These are phyloP conservation scores for Ericerus pela DNA, from an alignment of 1,140 invertebrate genomes.

Conservation along the genomic window DNA sequence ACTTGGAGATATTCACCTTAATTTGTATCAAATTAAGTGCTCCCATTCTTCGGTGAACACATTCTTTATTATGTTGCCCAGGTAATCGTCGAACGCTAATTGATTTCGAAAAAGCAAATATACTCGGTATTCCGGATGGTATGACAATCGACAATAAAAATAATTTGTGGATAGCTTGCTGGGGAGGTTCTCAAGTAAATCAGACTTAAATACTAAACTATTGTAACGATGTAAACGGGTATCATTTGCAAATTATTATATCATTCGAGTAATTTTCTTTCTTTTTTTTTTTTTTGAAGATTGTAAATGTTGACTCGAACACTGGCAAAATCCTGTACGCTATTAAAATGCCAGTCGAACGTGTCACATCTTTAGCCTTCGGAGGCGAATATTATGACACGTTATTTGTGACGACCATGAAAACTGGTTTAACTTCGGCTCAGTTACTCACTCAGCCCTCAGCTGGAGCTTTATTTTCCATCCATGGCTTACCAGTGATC, in stretches of 20 bases:
- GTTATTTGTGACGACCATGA: slow-evolving; percentile 37
- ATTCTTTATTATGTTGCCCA: slow-evolving; percentile 19
- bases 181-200: slow-evolving; percentile 31
- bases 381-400: slow-evolving; percentile 39
- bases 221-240: background rate
- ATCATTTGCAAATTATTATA: background rate
- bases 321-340: slow-evolving; percentile 27
- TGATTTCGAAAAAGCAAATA: slow-evolving; percentile 31
- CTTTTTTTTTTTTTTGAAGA: background rate
- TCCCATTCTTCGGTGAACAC: background rate
- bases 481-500: slow-evolving; percentile 46
- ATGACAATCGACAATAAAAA: slow-evolving; percentile 51
- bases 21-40: background rate
- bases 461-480: slow-evolving; percentile 53
- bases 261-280: background rate
- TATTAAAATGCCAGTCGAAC: slow-evolving; percentile 31
- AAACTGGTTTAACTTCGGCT: slow-evolving; percentile 32
- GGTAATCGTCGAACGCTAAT: slow-evolving; percentile 33
- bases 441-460: slow-evolving; percentile 40
- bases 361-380: slow-evolving; percentile 42
- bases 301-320: slow-evolving; percentile 26
- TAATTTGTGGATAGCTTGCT: slow-evolving; percentile 49
- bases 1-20: slow-evolving; percentile 28
- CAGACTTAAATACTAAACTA: background rate
- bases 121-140: slow-evolving; percentile 44